Base-by-base conservation (phyloP, 2,888 invertebrate species). In the Craniophora ligustri region DNA sequence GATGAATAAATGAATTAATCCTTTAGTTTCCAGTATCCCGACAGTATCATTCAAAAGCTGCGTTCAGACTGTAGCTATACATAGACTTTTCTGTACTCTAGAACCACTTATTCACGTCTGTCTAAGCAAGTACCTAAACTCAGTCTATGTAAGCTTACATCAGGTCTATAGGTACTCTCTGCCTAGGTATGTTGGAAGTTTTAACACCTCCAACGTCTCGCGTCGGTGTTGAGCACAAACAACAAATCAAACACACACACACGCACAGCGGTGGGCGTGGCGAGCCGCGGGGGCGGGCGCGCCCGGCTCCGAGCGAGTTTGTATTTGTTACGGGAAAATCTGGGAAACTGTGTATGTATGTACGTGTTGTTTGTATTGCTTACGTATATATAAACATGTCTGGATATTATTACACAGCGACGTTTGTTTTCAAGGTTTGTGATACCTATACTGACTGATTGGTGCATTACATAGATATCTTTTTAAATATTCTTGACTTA, bases 221-320 rank as follows among this genome's bases (percentile, higher is more conserved):
- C 21, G 21, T 13, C 21, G 3, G 35, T 36, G 36, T 23, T 23
- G 6, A 18, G 10, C 13, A n/a, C 10, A 38, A 38, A 38, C 10
- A 38, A 62, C 46, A 28, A 57, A 58, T 40, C 46, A 40, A 34
- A 57, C 55, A 60, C 39, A 69, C 56, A 54, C 35, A 56, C 58
- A 46, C 38, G 38, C 40, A 46, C 49, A 30, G 28, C 2, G n/a
- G 38, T 47, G 56, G 69, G 69, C 70, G 70, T 70, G 67, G 49
- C 70, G n/a, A n/a, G n/a, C n/a, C n/a, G 45, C 32, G 67, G 45
- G 53, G 67, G 67, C 62, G 67, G 34, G 44, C 48, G 10, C 1
- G 14, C 6, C 5, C 0, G 0, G 0, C 19, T 23, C 4, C 11
- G 30, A 39, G n/a, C 15, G 21, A 48, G 1, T 31, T n/a, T n/a